A percentile compares a stretch with the other conserved stretches of the same genome.
These are phyloP conservation scores for Cydia fagiglandana DNA, from an alignment of 1,140 invertebrate species.

Conservation along the genomic window DNA sequence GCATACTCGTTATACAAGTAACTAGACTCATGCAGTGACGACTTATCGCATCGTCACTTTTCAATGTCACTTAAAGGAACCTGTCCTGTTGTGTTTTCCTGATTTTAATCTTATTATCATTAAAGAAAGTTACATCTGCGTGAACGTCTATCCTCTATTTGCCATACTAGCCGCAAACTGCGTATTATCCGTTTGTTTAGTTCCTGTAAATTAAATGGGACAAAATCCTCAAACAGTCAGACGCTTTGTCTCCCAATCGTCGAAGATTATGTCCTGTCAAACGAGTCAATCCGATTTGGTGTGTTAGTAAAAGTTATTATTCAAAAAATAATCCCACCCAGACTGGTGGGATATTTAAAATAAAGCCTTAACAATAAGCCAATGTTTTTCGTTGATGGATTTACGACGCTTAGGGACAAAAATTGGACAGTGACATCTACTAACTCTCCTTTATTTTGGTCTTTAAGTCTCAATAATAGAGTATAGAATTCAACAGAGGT, in stretches of 20 bases:
- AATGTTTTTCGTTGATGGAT: slow-evolving; percentile 30
- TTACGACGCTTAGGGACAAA: slow-evolving; percentile 20
- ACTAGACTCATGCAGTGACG: slow-evolving; percentile 2
- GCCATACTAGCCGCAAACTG: slow-evolving; percentile 6
- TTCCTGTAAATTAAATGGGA: slow-evolving; percentile 16
- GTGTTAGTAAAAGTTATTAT: slow-evolving; percentile 32
- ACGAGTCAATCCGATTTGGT: slow-evolving; percentile 29
- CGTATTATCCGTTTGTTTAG: slow-evolving; percentile 20
- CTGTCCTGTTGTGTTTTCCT: slow-evolving; percentile 2
- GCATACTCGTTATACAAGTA: neutral
- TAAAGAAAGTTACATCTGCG: slow-evolving; percentile 21
- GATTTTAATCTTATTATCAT: slow-evolving; percentile 26
- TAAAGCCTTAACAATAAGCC: slow-evolving; percentile 30
- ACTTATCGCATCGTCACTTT: slow-evolving; percentile 7
- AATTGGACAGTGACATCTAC: neutral
- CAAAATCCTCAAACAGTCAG: slow-evolving; percentile 19
- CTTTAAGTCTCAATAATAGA: neutral
- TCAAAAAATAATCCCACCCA: slow-evolving; percentile 31
- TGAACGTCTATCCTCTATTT: slow-evolving; percentile 16
- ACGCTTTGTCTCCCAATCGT: slow-evolving; percentile 30
- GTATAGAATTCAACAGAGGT: neutral
- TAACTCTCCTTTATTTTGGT: neutral
- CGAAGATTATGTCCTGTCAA: slow-evolving; percentile 25
- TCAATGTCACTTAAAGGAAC: slow-evolving; percentile 18
- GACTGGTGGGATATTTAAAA: slow-evolving; percentile 11